These are phyloP conservation scores for Clusia tigrina DNA, from an alignment of 2,888 invertebrate genomes.

Conservation along the genomic window DNA sequence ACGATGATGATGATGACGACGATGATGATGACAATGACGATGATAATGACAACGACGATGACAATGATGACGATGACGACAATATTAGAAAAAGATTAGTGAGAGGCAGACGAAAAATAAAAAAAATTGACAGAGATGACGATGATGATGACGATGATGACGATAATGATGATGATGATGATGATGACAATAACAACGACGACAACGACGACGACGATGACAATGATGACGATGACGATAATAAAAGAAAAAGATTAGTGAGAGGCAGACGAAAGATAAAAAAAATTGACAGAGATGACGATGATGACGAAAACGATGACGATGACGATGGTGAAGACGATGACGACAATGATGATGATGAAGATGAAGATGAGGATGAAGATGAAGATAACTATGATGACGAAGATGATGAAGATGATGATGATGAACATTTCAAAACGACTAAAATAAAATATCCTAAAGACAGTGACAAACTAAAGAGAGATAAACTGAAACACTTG, in stretches of 20 bases:
- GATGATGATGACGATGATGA: conserved; percentile 63
- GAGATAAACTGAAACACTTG: conserved; percentile 53
- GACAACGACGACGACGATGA: conserved; percentile 63
- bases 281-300: conserved; percentile 39
- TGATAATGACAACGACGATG: conserved; percentile 62
- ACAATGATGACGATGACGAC: conserved; percentile 59
- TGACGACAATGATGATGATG: too few relatives aligned
- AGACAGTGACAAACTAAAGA: conserved; percentile 48
- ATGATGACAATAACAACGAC: conserved; percentile 58
- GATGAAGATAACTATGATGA: conserved; percentile 62
- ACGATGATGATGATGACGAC: conserved; percentile 59
- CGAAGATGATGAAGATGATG: conserved; percentile 49
- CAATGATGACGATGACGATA: conserved; percentile 57
- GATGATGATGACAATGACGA: conserved; percentile 61
- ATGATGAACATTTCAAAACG: too few relatives aligned
- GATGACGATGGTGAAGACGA: conserved; percentile 53
- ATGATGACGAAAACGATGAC: conserved; percentile 63
- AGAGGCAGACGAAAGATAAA: conserved; percentile 31
- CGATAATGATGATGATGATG: conserved; percentile 53
- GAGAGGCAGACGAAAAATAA: too few relatives aligned
- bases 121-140: conserved; percentile 31
- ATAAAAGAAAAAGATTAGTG: conserved; percentile 50
- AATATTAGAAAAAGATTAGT: conserved; percentile 30
- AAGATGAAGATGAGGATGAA: too few relatives aligned
- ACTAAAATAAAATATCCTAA: conserved; percentile 51